Evolutionary conservation across 2,113 vertebrate genomes (phyloP).

Genomic region (Gymnocephalus cernua): DNA sequence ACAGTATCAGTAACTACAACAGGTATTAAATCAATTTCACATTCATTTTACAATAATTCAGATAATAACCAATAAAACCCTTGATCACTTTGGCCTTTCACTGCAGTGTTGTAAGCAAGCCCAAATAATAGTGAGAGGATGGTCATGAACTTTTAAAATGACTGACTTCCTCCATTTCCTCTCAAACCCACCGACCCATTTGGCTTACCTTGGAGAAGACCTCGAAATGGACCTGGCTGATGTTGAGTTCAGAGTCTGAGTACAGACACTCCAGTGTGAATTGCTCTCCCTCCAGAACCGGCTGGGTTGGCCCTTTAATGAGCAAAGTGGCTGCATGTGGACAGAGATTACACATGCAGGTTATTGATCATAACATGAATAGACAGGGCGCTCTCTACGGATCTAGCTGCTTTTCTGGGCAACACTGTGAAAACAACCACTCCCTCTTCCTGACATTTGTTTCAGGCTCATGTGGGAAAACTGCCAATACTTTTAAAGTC

Average conservation of each 20-base stretch:
- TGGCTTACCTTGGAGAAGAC: conserved; percentile 70
- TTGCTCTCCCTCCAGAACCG: conserved; percentile 71
- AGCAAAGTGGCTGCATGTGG: conserved; percentile 76
- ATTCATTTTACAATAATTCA: not conserved
- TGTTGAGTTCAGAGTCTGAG: conserved; percentile 74
- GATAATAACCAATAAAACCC: not conserved
- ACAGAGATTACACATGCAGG: conserved; percentile 60
- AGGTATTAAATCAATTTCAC: not conserved
- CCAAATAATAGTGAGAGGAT: not conserved
- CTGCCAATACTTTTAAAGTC: conserved; percentile 1
- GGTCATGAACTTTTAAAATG: not conserved
- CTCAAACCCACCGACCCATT: not conserved
- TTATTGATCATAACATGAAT: conserved; percentile 54
- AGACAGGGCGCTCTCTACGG: not conserved
- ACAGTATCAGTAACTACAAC: not conserved
- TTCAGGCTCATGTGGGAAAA: conserved; percentile 21
- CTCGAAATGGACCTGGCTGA: conserved; percentile 81
- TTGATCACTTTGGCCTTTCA: not conserved
- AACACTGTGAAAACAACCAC: conserved; percentile 50
- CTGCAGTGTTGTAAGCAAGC: not conserved
- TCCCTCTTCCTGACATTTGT: conserved; percentile 49
- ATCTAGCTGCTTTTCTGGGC: conserved; percentile 9
- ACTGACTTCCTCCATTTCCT: not conserved
- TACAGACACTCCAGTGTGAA: conserved; percentile 79
- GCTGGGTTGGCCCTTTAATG: conserved; percentile 74